phyloP scores from a whole-genome alignment of 2,888 invertebrate genomes.

The Orthosia cruda region DNA sequence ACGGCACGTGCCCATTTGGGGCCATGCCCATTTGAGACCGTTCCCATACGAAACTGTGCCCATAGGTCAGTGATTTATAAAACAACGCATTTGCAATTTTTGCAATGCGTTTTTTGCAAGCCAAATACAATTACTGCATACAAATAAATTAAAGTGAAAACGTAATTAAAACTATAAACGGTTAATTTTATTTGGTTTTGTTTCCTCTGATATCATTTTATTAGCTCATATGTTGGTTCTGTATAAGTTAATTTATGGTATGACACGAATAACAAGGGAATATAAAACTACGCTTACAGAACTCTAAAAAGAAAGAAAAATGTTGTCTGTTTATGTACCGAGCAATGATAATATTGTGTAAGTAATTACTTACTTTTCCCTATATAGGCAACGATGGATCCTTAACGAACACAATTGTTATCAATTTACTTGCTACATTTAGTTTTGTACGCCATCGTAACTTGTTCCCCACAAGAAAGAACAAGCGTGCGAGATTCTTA shows the following conservation, averaged over 20 bases:
- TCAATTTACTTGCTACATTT: slow-evolving; percentile 24
- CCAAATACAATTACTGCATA: slow-evolving; percentile 49
- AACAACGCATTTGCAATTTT: slow-evolving; percentile 48
- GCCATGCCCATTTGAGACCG: background rate
- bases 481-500: slow-evolving; percentile 9
- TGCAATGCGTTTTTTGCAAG: too few species aligned
- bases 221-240: slow-evolving; percentile 3
- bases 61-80: too few species aligned
- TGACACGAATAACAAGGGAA: background rate
- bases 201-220: slow-evolving; percentile 31
- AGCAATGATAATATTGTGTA: background rate
- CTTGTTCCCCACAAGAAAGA: background rate
- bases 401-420: slow-evolving; percentile 11
- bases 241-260: background rate
- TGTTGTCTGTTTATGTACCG: background rate
- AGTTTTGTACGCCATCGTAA: slow-evolving; percentile 10
- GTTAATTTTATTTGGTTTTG: slow-evolving; percentile 41
- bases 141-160: slow-evolving; percentile 48
- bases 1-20: slow-evolving; percentile 10
- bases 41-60: background rate
- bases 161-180: slow-evolving; percentile 52
- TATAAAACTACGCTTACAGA: too few species aligned
- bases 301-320: background rate
- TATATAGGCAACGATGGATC: background rate
- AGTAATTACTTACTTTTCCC: background rate